Evolutionary conservation across 2,797 vertebrate genomes (phyloP).

Genomic region (Gallinago solitaria): DNA sequence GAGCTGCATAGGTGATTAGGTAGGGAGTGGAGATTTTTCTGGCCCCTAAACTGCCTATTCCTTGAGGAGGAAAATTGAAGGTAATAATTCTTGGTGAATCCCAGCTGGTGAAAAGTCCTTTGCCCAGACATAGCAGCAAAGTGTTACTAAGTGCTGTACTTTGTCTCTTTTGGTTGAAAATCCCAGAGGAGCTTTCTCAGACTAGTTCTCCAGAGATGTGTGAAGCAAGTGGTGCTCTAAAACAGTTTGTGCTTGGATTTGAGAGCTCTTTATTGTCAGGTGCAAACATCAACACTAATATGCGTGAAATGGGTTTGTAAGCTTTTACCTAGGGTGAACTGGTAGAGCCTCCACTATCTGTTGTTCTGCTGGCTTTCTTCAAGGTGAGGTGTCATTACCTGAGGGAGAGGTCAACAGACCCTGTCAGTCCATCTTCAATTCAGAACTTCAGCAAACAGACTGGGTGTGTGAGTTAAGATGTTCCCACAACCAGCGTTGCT

Average conservation of each 20-base stretch:
- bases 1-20: not conserved
- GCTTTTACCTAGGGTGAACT: not conserved
- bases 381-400: not conserved
- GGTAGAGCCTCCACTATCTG: not conserved
- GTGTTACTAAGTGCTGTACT: not conserved
- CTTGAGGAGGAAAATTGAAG: not conserved
- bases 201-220: not conserved
- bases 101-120: not conserved
- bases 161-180: not conserved
- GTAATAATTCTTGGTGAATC: not conserved
- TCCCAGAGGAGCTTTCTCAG: not conserved
- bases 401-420: not conserved
- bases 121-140: not conserved
- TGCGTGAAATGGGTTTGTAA: not conserved
- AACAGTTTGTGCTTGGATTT: not conserved
- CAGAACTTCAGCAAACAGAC: not conserved
- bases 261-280: not conserved
- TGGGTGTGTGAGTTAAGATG: rapidly evolving
- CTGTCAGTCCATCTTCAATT: not conserved
- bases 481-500: not conserved
- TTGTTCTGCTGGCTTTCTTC: not conserved
- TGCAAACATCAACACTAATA: not conserved
- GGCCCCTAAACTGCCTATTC: not conserved
- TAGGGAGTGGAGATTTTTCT: not conserved
- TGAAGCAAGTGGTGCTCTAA: not conserved